Conservation (phyloP, 1,140 invertebrate species). For the Drosophila ficusphila region DNA sequence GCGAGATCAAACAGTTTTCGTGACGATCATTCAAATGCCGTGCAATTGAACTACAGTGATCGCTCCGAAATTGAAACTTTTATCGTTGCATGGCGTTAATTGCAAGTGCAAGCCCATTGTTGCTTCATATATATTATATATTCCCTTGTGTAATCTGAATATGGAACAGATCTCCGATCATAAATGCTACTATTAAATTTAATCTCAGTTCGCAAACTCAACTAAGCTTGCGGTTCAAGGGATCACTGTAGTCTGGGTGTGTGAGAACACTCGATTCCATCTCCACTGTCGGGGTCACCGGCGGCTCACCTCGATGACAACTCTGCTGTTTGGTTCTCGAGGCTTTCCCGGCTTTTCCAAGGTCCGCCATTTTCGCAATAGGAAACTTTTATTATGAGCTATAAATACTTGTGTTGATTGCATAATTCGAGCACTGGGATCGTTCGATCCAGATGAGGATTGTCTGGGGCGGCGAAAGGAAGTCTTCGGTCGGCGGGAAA, state of each 20-base stretch:
- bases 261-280: conserved; percentile 19
- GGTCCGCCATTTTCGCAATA: background rate
- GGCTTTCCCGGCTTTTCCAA: conserved; percentile 22
- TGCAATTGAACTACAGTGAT: conserved; percentile 8
- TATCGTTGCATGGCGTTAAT: background rate
- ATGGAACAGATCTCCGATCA: too few relatives aligned
- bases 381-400: background rate
- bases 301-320: conserved; percentile 43
- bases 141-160: too few relatives aligned
- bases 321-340: conserved; percentile 14
- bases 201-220: too few relatives aligned
- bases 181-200: too few relatives aligned
- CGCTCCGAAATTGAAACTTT: background rate
- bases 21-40: conserved; percentile 21
- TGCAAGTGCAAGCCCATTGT: background rate
- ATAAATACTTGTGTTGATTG: background rate
- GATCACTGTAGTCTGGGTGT: background rate
- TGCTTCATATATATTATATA: background rate
- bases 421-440: conserved; percentile 1
- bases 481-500: conserved; percentile 6
- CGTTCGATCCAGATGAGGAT: conserved; percentile 1
- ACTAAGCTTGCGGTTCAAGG: too few relatives aligned
- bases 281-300: conserved; percentile 22
- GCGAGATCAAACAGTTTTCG: conserved; percentile 21
- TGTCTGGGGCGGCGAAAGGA: conserved; percentile 3